Evolutionary conservation across 2,113 vertebrate genomes (phyloP), one percentile per base, ranked within the genome.

Genomic region (Zosterops japonicus): DNA sequence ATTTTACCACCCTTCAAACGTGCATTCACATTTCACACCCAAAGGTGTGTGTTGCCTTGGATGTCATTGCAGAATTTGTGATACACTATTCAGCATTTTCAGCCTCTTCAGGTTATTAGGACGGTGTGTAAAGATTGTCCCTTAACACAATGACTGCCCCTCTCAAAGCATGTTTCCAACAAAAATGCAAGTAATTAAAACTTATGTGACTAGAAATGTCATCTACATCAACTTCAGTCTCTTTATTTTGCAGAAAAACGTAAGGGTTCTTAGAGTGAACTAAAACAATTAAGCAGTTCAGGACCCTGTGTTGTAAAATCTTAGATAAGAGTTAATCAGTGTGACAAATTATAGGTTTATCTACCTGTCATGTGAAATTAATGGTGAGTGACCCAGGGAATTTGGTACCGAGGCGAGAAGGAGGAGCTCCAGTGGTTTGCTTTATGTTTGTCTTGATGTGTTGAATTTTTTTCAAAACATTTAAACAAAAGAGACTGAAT

Each of bases 141-240:
- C 35, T 49, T 72, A 84, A 41, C 24, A 9, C 11, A 60, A 35
- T 28, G 17, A 8, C 13, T 75, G 39, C 35, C 12, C 1, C 0
- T 81, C 57, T 85, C 44, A 77, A 90, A 87, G 46, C 25, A 50
- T 41, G 17, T 28, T 53, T 27, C 16, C 39, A 87, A 69, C 61
- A 94, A 79, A 83, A 93, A 8, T 44, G 8, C 5, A 25, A 17
- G 78, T 83, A 63, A 83, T 94, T 89, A 84, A 92, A 95, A 85
- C 14, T 57, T 65, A 27, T 20, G 28, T 44, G 22, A 81, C 35
- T 74, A n/a, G 81, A 96, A 92, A 36, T 12, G 2, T 46, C 33
- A 67, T 75, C n/a, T 52, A 12, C 0, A 1, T 75, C 27, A 81
- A 8, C 36, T 68, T 65, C 49, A 89, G 47, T 28, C 39, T 91